Base-by-base conservation (phyloP, 2,888 invertebrate species). In the Apoderus coryli region DNA sequence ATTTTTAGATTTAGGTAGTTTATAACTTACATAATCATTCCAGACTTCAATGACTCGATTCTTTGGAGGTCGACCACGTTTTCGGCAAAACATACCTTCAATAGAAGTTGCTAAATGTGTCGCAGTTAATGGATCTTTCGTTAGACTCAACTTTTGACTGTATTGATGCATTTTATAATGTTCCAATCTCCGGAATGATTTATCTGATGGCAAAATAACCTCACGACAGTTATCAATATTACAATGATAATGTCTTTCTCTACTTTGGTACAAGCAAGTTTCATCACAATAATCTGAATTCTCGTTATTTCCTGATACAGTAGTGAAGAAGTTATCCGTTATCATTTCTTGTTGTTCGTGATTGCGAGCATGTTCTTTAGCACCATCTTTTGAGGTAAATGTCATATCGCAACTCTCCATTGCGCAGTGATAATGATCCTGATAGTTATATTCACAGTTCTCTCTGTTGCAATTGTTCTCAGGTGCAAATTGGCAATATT, bases 61-160 rank as follows among this genome's bases (percentile, higher is more conserved):
- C 62, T 95, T 95, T 9, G 93, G 93, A n/a, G 95, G 95, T 37
- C 95, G 67, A 25, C 95, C 93, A 15, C 93, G 69, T 49, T 92
- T 89, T 22, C 38, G 69, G 54, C 86, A 79, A 52, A 89, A 89
- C 73, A 90, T 84, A 30, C 86, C 86, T 55, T 90, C 89, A 43
- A 88, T 70, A 16, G 82, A 79, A 37, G 76, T 80, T 4, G 74
- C 69, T 15, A 69, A 45, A 43, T 69, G 68, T 2, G 65, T 66
- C 50, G 65, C 58, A 2, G 65, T 65, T 29, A 60, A 39, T 2
- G 60, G 59, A 38, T 59, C 59, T 42, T 59, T 59, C 15, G 59
- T 60, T 27, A 59, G 41, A 35, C 57, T 57, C 19, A 60, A 41
- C 37, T 60, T 60, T 24, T 53, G 48, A 3, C 57, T 58, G 35